Conservation (phyloP, 2,113 vertebrate genomes). For the Nibea albiflora region DNA sequence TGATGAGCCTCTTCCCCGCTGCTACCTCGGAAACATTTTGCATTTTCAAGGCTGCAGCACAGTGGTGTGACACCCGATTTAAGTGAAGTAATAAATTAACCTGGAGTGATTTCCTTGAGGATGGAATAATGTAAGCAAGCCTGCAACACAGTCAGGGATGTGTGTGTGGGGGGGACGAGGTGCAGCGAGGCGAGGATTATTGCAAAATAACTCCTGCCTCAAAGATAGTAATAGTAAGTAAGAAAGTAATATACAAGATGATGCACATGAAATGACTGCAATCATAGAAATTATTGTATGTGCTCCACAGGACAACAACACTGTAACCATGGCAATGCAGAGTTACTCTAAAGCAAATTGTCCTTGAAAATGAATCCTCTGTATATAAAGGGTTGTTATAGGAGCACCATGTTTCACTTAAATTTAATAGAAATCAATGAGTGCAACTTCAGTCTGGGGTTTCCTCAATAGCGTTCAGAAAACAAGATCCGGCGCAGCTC, state of each 20-base stretch:
- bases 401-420: not conserved
- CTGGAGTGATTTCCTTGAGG: constrained; percentile 3
- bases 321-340: constrained; percentile 7
- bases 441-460: not conserved
- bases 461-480: not conserved
- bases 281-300: constrained; percentile 25
- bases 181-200: constrained; percentile 46
- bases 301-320: not conserved
- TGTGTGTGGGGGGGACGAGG: not conserved
- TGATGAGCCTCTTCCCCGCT: constrained; percentile 21
- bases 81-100: constrained; percentile 33
- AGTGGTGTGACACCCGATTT: constrained; percentile 20
- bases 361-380: constrained; percentile 17
- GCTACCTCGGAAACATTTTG: not conserved
- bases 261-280: constrained; percentile 29
- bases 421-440: not conserved
- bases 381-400: not conserved
- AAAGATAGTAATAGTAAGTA: too few species aligned
- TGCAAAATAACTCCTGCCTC: constrained; percentile 23
- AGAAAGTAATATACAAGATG: constrained; percentile 9
- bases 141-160: not conserved
- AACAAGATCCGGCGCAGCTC: not conserved
- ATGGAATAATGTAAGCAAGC: not conserved
- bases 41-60: constrained; percentile 1
- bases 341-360: constrained; percentile 13